Conservation (phyloP, 2,888 invertebrate genomes). For the Folsomia manolachei region DNA sequence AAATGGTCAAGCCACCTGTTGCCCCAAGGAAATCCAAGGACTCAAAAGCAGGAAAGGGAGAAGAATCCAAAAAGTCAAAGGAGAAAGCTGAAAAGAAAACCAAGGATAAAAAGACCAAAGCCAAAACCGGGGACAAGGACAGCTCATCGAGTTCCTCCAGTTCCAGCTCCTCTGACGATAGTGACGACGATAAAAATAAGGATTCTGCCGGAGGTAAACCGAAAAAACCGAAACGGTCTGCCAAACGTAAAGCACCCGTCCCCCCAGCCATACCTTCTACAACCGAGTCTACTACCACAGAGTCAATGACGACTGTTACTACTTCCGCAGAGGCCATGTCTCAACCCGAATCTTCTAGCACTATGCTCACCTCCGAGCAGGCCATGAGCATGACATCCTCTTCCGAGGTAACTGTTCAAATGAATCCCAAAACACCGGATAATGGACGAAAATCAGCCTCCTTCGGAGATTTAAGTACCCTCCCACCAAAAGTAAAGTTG, state of each 20-base stretch:
- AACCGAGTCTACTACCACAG: not conserved
- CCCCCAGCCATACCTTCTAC: constrained; percentile 37
- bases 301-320: constrained; percentile 24
- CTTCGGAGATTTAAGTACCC: constrained; percentile 72
- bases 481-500: constrained; percentile 53
- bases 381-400: too few relatives aligned
- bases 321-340: constrained; percentile 29
- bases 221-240: constrained; percentile 45
- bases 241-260: constrained; percentile 51
- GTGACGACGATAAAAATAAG: constrained; percentile 27
- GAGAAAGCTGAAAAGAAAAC: constrained; percentile 26
- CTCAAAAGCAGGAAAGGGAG: constrained; percentile 13
- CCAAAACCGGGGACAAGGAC: not conserved
- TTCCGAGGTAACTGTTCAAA: not conserved
- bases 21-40: constrained; percentile 41
- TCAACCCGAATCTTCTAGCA: not conserved
- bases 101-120: constrained; percentile 17
- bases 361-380: constrained; percentile 29
- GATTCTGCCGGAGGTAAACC: constrained; percentile 40
- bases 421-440: constrained; percentile 53
- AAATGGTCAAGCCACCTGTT: constrained; percentile 42
- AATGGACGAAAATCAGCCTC: constrained; percentile 72
- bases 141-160: constrained; percentile 28
- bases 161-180: constrained; percentile 25
- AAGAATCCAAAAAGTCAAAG: constrained; percentile 6